Evolutionary conservation across 2,888 invertebrate genomes (phyloP), one percentile per base, ranked within the genome.

Genomic region (Agapetus fuscipes): DNA sequence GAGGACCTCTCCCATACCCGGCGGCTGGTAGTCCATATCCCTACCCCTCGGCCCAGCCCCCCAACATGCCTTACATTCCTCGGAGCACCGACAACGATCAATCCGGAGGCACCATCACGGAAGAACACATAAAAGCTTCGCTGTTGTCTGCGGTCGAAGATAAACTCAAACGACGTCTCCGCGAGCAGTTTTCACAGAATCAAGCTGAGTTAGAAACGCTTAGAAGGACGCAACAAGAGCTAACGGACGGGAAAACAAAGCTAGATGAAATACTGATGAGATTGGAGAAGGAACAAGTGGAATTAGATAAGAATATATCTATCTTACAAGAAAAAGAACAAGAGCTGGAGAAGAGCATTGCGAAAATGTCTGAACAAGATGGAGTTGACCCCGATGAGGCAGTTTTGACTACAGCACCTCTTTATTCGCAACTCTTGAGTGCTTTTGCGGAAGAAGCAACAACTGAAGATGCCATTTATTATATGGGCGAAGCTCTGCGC

Each of bases 391-490:
- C 95, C 28, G 97, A 98, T 64, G 94, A 96, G 59, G 95, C 95
- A 39, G 94, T 97, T 24, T 89, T 89, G 13, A 94, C 96, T 2
- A 91, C 94, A 37, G 90, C 96, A 15, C 96, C 97, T 0, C 67
- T 97, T 31, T 95, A 95, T 58, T 89, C 88, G 65, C 96, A 96
- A 84, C 78, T 97, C 55, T 64, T 96, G 45, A 90, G 87, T 64
- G 84, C 93, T 29, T 96, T 90, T 69, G 93, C 94, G 34, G 95
- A 97, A 63, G 98, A 98, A 70, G 93, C 96, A 46, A 95, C 98
- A 11, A 78, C 90, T 36, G 97, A 98, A 70, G 98, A 98, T 72
- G 90, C 95, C 45, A 94, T 98, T 57, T 99, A 97, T 61, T 95
- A 94, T 59, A 80, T 99, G 65, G 95, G 95, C 6, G 94, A 96